A percentile compares a stretch with the other conserved stretches of the same genome.
These are phyloP conservation scores for Hemicordylus capensis DNA, from an alignment of 2,113 vertebrate genomes.

Conservation along the genomic window DNA sequence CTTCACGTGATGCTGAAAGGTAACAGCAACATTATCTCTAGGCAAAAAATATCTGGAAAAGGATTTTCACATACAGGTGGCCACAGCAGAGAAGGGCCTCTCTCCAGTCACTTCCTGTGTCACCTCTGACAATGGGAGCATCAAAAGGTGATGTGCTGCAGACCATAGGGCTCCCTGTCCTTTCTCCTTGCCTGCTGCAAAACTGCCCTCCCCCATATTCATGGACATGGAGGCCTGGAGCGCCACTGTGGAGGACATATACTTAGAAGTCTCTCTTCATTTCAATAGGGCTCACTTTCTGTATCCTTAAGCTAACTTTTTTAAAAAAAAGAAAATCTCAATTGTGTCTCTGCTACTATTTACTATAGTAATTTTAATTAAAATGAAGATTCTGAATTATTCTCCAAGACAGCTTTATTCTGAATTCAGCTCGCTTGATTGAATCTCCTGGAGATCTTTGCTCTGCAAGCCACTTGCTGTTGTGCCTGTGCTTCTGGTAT, in stretches of 20 bases:
- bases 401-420: conserved; percentile 78
- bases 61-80: too few species aligned
- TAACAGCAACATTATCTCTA: too few species aligned
- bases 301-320: background rate
- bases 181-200: too few species aligned
- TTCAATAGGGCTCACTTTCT: background rate
- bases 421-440: conserved; percentile 37
- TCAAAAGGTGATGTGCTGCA: too few species aligned
- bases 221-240: too few species aligned
- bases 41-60: too few species aligned
- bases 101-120: too few species aligned
- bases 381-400: conserved; percentile 73
- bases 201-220: too few species aligned
- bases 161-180: too few species aligned
- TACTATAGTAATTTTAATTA: conserved; percentile 22
- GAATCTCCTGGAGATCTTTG: background rate
- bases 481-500: background rate
- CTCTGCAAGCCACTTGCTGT: background rate
- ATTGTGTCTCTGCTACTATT: background rate
- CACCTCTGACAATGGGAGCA: too few species aligned
- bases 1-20: too few species aligned
- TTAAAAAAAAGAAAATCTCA: conserved; percentile 27
- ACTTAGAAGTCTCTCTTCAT: background rate
- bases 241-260: background rate
- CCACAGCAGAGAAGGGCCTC: too few species aligned